A percentile compares a stretch with the other conserved stretches of the same genome.
phyloP scores from a whole-genome alignment of 2,888 invertebrate genomes.

The Heliconius ismenius region DNA sequence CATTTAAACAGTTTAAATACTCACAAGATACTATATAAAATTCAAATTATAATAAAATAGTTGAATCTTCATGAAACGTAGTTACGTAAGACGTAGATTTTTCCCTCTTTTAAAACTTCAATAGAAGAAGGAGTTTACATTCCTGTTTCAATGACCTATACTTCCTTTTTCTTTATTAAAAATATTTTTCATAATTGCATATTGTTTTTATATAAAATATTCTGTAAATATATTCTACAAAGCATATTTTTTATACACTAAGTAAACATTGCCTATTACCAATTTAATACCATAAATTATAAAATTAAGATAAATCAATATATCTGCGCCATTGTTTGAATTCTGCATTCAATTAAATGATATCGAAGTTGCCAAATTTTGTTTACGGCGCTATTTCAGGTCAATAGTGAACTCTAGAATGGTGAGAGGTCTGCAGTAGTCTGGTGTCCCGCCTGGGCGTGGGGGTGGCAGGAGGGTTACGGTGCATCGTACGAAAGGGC shows the following conservation, averaged over 20 bases:
- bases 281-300: not conserved
- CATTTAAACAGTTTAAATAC: too few species aligned
- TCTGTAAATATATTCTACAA: too few species aligned
- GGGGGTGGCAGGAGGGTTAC: slow-evolving; percentile 73
- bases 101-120: not conserved
- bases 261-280: not conserved
- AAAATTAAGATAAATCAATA: not conserved
- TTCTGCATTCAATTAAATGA: slow-evolving; percentile 23
- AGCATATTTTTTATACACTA: not conserved
- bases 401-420: slow-evolving; percentile 71
- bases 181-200: not conserved
- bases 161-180: not conserved
- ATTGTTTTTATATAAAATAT: too few species aligned
- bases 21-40: too few species aligned
- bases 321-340: slow-evolving; percentile 1
- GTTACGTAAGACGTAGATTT: too few species aligned
- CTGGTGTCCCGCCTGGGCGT: slow-evolving; percentile 56
- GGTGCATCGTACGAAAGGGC: slow-evolving; percentile 81
- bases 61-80: too few species aligned
- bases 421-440: slow-evolving; percentile 68
- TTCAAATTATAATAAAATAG: too few species aligned
- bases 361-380: slow-evolving; percentile 38
- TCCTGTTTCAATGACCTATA: not conserved
- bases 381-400: slow-evolving; percentile 61
- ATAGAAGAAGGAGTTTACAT: not conserved